Evolutionary conservation across 1,140 invertebrate species (phyloP).

Genomic region (Zaprionus ghesquierei): DNA sequence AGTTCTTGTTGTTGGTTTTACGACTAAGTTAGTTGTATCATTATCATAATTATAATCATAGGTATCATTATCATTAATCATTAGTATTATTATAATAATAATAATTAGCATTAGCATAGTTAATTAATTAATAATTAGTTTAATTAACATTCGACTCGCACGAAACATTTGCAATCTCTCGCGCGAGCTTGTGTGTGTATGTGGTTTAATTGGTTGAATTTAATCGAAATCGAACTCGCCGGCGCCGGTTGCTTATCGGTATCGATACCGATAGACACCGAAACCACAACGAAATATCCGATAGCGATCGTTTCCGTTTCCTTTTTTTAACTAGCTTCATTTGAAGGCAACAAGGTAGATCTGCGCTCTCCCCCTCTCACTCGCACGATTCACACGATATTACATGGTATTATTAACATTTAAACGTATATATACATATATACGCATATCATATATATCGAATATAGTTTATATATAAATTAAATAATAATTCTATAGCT

Average conservation of each 20-base stretch:
- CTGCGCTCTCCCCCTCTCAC: slow-evolving; percentile 51
- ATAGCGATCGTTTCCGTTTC: neutral
- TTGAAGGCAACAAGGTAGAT: slow-evolving; percentile 83
- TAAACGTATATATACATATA: slow-evolving; percentile 30
- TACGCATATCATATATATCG: slow-evolving; percentile 15
- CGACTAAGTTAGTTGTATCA: slow-evolving; percentile 20
- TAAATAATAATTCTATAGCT: slow-evolving; percentile 67
- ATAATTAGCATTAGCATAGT: slow-evolving; percentile 34
- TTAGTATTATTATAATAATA: slow-evolving; percentile 29
- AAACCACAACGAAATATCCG: no score
- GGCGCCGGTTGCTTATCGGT: neutral
- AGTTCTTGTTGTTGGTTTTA: slow-evolving; percentile 14
- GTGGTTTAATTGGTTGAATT: slow-evolving; percentile 21
- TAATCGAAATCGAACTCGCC: neutral
- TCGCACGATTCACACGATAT: slow-evolving; percentile 62
- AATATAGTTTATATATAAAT: slow-evolving; percentile 37
- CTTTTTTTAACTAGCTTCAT: slow-evolving; percentile 80
- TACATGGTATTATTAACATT: slow-evolving; percentile 48
- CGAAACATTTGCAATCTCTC: slow-evolving; percentile 70
- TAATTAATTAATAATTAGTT: slow-evolving; percentile 33
- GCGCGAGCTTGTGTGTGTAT: slow-evolving; percentile 8
- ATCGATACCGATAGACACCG: neutral
- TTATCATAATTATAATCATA: slow-evolving; percentile 19
- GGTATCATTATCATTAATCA: slow-evolving; percentile 19
- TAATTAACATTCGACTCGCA: slow-evolving; percentile 16